A percentile compares a stretch with the other conserved stretches of the same genome.
These are phyloP conservation scores for Xiphophorus maculatus DNA, from an alignment of 2,113 vertebrate species.

Conservation along the genomic window DNA sequence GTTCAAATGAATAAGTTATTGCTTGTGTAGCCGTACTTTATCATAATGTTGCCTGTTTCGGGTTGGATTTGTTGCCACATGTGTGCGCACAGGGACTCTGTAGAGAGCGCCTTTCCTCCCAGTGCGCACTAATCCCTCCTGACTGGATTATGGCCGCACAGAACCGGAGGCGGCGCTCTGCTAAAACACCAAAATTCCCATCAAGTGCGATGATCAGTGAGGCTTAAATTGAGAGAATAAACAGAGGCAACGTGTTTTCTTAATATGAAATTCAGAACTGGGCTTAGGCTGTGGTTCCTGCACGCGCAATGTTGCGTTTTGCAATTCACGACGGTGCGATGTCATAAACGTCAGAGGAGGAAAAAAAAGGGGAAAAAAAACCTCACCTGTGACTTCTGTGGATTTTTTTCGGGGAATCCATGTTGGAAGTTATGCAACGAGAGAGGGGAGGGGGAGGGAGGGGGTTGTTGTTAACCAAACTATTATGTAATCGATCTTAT, in stretches of 20 bases:
- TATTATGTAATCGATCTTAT: constrained; percentile 69
- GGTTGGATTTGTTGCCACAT: constrained; percentile 43
- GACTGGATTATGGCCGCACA: constrained; percentile 63
- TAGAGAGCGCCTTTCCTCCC: constrained; percentile 55
- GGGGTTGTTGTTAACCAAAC: constrained; percentile 57
- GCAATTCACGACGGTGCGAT: not conserved
- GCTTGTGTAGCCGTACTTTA: constrained; percentile 16
- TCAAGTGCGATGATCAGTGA: not conserved
- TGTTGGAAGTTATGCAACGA: constrained; percentile 72
- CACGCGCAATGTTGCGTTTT: not conserved
- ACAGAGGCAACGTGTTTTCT: not conserved
- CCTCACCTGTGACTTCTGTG: constrained; percentile 32
- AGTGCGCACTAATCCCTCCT: constrained; percentile 71
- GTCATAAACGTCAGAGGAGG: not conserved
- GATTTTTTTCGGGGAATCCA: constrained; percentile 42
- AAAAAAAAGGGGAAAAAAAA: not conserved
- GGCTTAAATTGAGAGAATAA: not conserved
- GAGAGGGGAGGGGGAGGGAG: constrained; percentile 45
- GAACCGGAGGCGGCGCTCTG: constrained; percentile 27
- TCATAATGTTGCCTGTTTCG: not conserved
- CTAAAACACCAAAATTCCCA: constrained; percentile 7
- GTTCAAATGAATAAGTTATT: not conserved
- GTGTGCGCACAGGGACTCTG: constrained; percentile 43
- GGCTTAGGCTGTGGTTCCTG: not conserved
- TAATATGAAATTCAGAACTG: not conserved